These are phyloP conservation scores for Paralichthys olivaceus DNA, from an alignment of 2,113 vertebrate species.

Conservation along the genomic window DNA sequence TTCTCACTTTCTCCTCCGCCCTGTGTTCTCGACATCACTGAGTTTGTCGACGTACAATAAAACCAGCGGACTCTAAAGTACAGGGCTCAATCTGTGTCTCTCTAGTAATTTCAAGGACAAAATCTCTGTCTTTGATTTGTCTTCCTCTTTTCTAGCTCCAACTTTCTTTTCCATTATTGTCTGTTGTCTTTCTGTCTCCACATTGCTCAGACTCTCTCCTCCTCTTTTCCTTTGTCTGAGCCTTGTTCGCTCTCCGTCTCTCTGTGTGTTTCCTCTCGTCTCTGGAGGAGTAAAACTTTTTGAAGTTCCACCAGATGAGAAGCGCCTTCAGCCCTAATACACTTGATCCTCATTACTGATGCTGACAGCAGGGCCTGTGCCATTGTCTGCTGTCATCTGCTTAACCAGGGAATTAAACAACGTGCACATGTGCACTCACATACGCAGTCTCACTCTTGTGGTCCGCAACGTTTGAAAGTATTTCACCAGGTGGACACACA, in stretches of 20 bases:
- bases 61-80: constrained; percentile 30
- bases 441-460: constrained; percentile 1
- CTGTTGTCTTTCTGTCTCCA: constrained; percentile 24
- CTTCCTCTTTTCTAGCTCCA: constrained; percentile 24
- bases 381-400: constrained; percentile 42
- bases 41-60: constrained; percentile 3
- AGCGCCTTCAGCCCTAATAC: constrained; percentile 64
- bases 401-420: constrained; percentile 44
- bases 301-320: constrained; percentile 65
- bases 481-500: background rate
- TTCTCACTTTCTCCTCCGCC: constrained; percentile 12
- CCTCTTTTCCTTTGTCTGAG: constrained; percentile 41
- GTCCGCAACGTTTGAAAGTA: background rate
- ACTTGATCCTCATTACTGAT: constrained; percentile 58
- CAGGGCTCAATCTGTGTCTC: constrained; percentile 22
- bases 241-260: constrained; percentile 15
- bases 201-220: constrained; percentile 39
- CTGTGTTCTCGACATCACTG: constrained; percentile 13
- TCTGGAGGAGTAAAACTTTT: constrained; percentile 64
- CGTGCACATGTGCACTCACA: background rate
- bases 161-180: constrained; percentile 12
- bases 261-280: constrained; percentile 48
- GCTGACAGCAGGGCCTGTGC: constrained; percentile 55
- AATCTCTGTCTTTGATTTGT: constrained; percentile 17
- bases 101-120: constrained; percentile 4